These are phyloP conservation scores for Eilema depressum DNA, from an alignment of 2,888 invertebrate species.

Conservation along the genomic window DNA sequence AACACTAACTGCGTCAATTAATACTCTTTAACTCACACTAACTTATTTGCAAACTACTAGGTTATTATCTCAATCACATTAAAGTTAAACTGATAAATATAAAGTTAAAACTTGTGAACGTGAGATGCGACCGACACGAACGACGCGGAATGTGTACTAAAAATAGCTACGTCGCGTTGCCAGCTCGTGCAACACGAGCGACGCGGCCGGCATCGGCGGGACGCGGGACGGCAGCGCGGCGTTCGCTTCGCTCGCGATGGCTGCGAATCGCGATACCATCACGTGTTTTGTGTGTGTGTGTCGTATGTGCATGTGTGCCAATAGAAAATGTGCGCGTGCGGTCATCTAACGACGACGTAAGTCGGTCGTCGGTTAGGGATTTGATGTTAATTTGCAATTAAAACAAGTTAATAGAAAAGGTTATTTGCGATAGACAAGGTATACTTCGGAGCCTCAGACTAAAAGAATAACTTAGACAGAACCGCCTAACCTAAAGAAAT, in stretches of 20 bases:
- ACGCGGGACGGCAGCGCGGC: too few species aligned
- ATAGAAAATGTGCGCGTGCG: neutral
- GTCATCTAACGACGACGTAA: neutral
- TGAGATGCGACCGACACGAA: slow-evolving; percentile 28
- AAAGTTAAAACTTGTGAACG: neutral
- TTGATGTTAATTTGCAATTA: too few species aligned
- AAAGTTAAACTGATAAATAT: neutral
- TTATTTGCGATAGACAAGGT: too few species aligned
- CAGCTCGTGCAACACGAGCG: slow-evolving; percentile 28
- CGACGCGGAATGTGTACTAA: slow-evolving; percentile 36
- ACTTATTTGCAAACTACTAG: too few species aligned
- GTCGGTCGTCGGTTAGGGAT: too few species aligned
- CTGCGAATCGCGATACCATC: slow-evolving; percentile 1
- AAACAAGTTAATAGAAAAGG: too few species aligned
- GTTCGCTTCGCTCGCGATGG: neutral
- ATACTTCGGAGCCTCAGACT: too few species aligned
- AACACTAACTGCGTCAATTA: neutral
- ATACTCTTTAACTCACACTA: neutral
- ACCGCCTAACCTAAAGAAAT: too few species aligned
- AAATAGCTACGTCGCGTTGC: slow-evolving; percentile 41
- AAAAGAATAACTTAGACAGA: too few species aligned
- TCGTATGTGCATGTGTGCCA: neutral
- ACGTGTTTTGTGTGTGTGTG: neutral
- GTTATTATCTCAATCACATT: neutral
- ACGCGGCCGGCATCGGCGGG: neutral